phyloP scores from a whole-genome alignment of 1,140 invertebrate species.

The Heliconius hewitsoni region DNA sequence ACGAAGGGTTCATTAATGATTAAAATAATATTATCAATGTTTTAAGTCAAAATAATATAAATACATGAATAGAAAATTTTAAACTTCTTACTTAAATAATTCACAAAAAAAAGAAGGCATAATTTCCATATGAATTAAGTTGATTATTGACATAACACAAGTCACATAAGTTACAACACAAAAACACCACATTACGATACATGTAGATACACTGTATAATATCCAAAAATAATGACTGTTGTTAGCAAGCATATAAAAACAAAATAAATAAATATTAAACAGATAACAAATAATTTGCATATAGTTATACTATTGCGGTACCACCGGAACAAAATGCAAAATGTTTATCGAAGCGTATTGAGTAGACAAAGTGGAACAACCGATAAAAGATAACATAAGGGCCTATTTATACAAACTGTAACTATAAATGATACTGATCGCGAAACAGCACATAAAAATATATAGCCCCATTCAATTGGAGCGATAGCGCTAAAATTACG shows the following conservation, averaged over 20 bases:
- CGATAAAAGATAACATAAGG: constrained; percentile 63
- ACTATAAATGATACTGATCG: constrained; percentile 70
- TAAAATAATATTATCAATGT: no score
- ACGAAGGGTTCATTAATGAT: no score
- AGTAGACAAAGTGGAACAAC: constrained; percentile 50
- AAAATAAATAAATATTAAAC: constrained; percentile 10
- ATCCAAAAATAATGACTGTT: background rate
- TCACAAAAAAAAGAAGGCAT: background rate
- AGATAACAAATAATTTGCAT: constrained; percentile 15
- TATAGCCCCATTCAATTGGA: constrained; percentile 60
- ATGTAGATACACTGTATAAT: background rate
- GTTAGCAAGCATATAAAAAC: background rate
- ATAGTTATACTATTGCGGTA: constrained; percentile 12
- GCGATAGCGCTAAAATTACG: constrained; percentile 61
- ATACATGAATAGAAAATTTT: no score
- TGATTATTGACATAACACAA: background rate
- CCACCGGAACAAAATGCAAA: constrained; percentile 33
- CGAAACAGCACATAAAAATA: constrained; percentile 67
- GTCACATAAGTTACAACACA: background rate
- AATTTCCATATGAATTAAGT: background rate
- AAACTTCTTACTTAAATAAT: no score
- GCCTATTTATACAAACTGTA: constrained; percentile 63
- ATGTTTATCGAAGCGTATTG: constrained; percentile 44
- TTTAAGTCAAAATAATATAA: no score
- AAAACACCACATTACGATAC: background rate